Conservation (phyloP, 1,140 invertebrate species). For the Lepeophtheirus salmonis region DNA sequence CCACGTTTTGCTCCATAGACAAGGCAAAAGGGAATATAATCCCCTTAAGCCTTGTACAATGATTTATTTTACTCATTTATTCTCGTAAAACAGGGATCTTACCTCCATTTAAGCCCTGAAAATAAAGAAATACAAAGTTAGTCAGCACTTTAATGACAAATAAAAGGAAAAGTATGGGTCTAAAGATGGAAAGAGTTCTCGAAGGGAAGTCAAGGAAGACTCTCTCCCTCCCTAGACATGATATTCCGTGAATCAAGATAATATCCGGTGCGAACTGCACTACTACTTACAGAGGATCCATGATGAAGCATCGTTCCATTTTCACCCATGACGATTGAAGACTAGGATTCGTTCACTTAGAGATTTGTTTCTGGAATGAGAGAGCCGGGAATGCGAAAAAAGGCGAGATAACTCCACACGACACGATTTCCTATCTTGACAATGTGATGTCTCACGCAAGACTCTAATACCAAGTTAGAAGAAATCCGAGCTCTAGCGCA, state of each 20-base stretch:
- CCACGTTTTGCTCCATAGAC: too few relatives aligned
- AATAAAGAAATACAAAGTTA: too few relatives aligned
- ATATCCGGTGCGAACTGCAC: too few relatives aligned
- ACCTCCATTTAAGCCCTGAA: neutral
- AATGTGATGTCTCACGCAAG: neutral
- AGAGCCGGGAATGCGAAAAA: neutral
- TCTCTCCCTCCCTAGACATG: too few relatives aligned
- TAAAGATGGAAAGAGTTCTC: neutral
- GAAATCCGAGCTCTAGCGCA: neutral
- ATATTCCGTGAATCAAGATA: too few relatives aligned
- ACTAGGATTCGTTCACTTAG: neutral
- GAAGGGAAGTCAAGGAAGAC: too few relatives aligned
- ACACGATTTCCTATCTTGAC: too few relatives aligned
- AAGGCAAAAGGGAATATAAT: too few relatives aligned
- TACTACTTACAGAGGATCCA: neutral
- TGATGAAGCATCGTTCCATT: neutral
- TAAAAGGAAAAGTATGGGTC: neutral
- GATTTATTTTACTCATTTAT: too few relatives aligned
- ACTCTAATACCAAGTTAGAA: neutral
- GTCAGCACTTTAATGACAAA: too few relatives aligned
- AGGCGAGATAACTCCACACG: neutral
- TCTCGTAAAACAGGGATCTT: too few relatives aligned
- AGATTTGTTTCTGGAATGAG: neutral
- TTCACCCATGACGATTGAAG: neutral
- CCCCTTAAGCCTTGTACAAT: too few relatives aligned